Evolutionary conservation across 64 coral and sea anemone genomes (phyloP).

Genomic region (Orbicella faveolata): DNA sequence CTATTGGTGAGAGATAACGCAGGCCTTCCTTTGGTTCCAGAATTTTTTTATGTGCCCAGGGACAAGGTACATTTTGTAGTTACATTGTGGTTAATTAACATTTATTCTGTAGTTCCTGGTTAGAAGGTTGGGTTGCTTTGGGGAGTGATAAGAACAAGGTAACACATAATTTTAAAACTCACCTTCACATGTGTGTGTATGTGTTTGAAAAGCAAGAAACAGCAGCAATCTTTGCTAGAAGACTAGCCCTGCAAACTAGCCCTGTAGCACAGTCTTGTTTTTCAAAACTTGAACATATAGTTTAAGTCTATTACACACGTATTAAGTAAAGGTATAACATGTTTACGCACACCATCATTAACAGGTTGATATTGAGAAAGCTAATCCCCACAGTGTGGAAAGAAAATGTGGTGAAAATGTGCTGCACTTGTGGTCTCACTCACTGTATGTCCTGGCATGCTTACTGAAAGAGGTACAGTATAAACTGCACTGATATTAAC

Average conservation of each 20-base stretch:
- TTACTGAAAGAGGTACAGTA: slow-evolving; percentile 80
- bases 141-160: too few species aligned
- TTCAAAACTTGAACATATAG: background rate
- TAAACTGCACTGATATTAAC: too few species aligned
- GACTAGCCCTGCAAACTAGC: too few species aligned
- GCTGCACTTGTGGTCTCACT: slow-evolving; percentile 96
- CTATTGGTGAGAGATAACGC: slow-evolving; percentile 80
- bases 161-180: too few species aligned
- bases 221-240: too few species aligned
- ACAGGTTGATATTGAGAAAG: slow-evolving; percentile 87
- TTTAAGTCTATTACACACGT: background rate
- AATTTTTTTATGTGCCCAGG: slow-evolving; percentile 91
- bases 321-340: too few species aligned
- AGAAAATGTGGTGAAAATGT: slow-evolving; percentile 79
- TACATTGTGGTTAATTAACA: background rate
- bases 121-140: too few species aligned
- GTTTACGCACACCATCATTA: background rate
- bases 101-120: too few species aligned
- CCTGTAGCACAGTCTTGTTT: too few species aligned
- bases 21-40: slow-evolving; percentile 86
- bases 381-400: slow-evolving; percentile 90
- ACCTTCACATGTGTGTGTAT: too few species aligned
- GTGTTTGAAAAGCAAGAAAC: too few species aligned
- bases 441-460: slow-evolving; percentile 91
- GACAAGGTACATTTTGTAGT: slow-evolving; percentile 72